Conservation (phyloP, 2,888 invertebrate species). For the Candidula unifasciata region DNA sequence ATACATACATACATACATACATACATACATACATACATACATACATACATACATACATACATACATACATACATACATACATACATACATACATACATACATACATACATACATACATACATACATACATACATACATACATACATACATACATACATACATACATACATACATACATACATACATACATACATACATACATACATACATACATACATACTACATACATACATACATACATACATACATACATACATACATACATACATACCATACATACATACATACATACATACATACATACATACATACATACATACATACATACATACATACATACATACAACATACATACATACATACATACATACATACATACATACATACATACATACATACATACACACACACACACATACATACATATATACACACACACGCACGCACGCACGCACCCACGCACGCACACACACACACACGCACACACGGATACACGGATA, state of each 20-base stretch:
- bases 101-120: too few relatives aligned
- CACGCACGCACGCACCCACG: neutral
- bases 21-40: too few relatives aligned
- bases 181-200: neutral
- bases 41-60: too few relatives aligned
- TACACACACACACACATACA: slow-evolving; percentile 5
- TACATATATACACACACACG: neutral
- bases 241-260: slow-evolving; percentile 6
- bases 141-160: neutral
- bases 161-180: neutral
- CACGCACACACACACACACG: neutral
- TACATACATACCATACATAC: neutral
- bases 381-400: slow-evolving; percentile 13
- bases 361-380: slow-evolving; percentile 7
- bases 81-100: too few relatives aligned
- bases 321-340: neutral
- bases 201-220: too few relatives aligned
- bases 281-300: slow-evolving; percentile 18
- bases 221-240: neutral
- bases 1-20: too few relatives aligned
- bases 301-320: slow-evolving; percentile 10
- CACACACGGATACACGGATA: too few relatives aligned
- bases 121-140: too few relatives aligned
- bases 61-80: too few relatives aligned
- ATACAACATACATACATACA: too few relatives aligned